These are phyloP conservation scores for Pangasius larnaudii DNA, from an alignment of 2,797 vertebrate species.

Conservation along the genomic window DNA sequence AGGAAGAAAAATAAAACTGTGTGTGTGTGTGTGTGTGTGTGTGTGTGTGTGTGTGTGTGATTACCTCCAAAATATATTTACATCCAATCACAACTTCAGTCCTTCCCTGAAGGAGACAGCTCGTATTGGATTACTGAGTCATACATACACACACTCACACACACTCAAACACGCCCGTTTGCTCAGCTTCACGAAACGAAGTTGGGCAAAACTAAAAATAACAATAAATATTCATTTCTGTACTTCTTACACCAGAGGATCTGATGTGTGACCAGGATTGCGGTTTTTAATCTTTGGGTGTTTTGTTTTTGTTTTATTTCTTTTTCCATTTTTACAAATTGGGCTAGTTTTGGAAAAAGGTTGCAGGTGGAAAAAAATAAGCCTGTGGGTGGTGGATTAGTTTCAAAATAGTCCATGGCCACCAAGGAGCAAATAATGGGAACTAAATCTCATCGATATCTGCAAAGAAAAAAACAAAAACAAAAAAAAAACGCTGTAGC, in stretches of 20 bases:
- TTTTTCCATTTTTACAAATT: neutral
- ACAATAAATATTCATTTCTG: neutral
- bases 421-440: neutral
- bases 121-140: neutral
- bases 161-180: neutral
- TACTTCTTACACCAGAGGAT: neutral
- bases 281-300: neutral
- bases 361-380: neutral
- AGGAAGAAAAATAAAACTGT: neutral
- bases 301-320: neutral
- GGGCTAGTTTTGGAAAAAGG: neutral
- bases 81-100: neutral
- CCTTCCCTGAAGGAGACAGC: neutral
- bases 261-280: neutral
- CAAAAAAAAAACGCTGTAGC: too few relatives aligned
- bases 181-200: neutral
- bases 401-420: neutral
- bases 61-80: conserved; percentile 5
- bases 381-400: neutral
- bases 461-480: too few relatives aligned
- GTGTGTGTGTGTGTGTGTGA: neutral
- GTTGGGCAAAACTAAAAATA: neutral
- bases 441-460: neutral
- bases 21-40: neutral
- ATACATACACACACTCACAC: neutral